A percentile compares a stretch with the other conserved stretches of the same genome.
Conservation (phyloP, 2,888 invertebrate species). For the Ectemnius cavifrons region DNA sequence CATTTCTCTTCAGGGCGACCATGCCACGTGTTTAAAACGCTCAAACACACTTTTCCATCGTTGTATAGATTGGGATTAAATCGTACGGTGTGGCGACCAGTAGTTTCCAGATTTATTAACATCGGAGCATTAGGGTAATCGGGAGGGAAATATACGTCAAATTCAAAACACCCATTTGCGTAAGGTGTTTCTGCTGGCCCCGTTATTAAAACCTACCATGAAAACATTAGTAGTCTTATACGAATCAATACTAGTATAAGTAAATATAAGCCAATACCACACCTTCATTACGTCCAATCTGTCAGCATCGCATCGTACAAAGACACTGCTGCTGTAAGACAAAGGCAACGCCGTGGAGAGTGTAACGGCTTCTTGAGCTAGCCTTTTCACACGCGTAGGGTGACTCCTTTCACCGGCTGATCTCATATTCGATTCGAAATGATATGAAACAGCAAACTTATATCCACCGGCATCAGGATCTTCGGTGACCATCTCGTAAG, state of each 20-base stretch:
- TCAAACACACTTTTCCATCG: conserved; percentile 97
- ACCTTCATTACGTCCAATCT: conserved; percentile 97
- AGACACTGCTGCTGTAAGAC: conserved; percentile 95
- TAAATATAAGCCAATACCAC: conserved; percentile 19
- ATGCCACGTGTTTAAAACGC: conserved; percentile 97
- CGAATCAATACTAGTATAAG: no score
- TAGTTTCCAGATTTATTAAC: conserved; percentile 94
- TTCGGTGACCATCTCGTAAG: conserved; percentile 94
- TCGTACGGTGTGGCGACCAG: conserved; percentile 91
- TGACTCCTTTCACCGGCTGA: conserved; percentile 92
- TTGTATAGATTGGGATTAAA: conserved; percentile 97
- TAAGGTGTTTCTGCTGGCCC: conserved; percentile 95
- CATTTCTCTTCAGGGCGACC: conserved; percentile 98
- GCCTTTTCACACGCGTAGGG: conserved; percentile 91
- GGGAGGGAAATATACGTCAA: conserved; percentile 94
- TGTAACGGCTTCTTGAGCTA: conserved; percentile 97
- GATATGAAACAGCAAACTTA: conserved; percentile 92
- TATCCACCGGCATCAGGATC: conserved; percentile 85
- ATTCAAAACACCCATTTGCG: conserved; percentile 94
- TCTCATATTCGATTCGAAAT: conserved; percentile 92
- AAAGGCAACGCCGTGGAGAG: conserved; percentile 94
- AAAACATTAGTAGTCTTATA: background rate
- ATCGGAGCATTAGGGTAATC: conserved; percentile 91
- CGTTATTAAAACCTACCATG: conserved; percentile 89
- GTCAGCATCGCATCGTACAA: conserved; percentile 96